Evolutionary conservation across 2,888 invertebrate genomes (phyloP), one percentile per base, ranked within the genome.

Genomic region (Eristalinus aeneus): DNA sequence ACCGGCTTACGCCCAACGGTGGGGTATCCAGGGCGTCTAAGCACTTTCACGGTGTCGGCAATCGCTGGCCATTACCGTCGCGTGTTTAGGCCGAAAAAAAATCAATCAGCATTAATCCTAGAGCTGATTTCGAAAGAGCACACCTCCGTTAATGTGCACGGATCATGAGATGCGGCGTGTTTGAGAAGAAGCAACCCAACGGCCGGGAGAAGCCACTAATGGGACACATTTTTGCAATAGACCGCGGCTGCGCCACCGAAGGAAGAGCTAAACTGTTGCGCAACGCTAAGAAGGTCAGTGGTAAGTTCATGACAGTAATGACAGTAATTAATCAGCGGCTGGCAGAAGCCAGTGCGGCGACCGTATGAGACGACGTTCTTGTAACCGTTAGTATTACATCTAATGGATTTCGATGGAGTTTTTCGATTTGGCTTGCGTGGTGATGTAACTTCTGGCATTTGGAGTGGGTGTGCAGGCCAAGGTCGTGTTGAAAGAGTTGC

Each of bases 261-360:
- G 27, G 56, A 54, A 56, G 60, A 60, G 58, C 46, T 27, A 39
- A 31, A 46, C 46, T 20, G 23, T 75, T 75, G 53, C 32, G 53
- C 46, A 75, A 75, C 58, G 11, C 23, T 34, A 68, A 60, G 75
- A 75, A 75, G 75, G 75, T 68, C 75, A 68, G 58, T 75, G 74
- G 65, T 65, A 75, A 75, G 65, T 75, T 75, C 46, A 67, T 60
- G 46, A 61, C 53, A 23, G 60, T 68, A 75, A 75, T 75, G 67
- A 36, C 53, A 16, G 67, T 16, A 68, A 75, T 75, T 68, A 75
- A 75, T 75, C 67, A 75, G 32, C 63, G 34, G n/a, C 39, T 27
- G 36, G 36, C 56, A 64, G 72, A 72, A 72, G 53, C 32, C 53
- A n/a, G 9, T 63, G 61, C 12, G 39, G 53, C 53, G 60, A 58